Evolutionary conservation across 2,888 invertebrate species (phyloP).

Genomic region (Spodoptera littoralis): DNA sequence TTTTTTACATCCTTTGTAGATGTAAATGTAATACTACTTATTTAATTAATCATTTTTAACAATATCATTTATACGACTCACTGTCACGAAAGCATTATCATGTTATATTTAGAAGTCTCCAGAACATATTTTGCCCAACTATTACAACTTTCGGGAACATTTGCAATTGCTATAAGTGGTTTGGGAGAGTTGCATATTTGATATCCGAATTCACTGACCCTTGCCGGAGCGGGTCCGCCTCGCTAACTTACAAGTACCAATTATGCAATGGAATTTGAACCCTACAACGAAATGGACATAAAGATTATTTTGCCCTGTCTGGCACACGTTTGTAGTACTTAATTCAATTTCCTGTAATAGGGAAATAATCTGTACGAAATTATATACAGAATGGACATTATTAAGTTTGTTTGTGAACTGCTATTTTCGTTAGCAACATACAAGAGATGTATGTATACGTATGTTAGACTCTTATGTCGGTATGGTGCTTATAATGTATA

Average conservation of each 20-base stretch:
- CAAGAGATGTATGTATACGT: too few relatives aligned
- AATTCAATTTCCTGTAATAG: constrained; percentile 63
- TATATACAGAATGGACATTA: constrained; percentile 51
- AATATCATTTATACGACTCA: background rate
- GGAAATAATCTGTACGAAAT: constrained; percentile 59
- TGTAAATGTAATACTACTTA: too few relatives aligned
- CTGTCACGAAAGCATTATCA: constrained; percentile 23
- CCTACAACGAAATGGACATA: constrained; percentile 31
- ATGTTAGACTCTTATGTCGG: too few relatives aligned
- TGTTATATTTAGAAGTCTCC: constrained; percentile 28
- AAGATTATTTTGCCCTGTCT: constrained; percentile 12
- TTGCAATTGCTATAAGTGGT: constrained; percentile 76
- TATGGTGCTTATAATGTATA: too few relatives aligned
- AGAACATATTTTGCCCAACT: constrained; percentile 27
- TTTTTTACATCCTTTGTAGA: too few relatives aligned
- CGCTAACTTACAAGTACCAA: constrained; percentile 32
- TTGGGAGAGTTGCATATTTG: constrained; percentile 73
- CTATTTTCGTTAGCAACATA: constrained; percentile 19
- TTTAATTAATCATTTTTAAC: too few relatives aligned
- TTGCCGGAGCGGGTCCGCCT: constrained; percentile 40
- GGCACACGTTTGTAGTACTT: constrained; percentile 41
- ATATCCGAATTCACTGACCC: constrained; percentile 64
- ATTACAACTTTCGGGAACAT: constrained; percentile 58
- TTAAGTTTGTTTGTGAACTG: constrained; percentile 40
- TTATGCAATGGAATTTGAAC: constrained; percentile 35